phyloP scores from a whole-genome alignment of 2,888 invertebrate species.

The Zootermopsis nevadensis region DNA sequence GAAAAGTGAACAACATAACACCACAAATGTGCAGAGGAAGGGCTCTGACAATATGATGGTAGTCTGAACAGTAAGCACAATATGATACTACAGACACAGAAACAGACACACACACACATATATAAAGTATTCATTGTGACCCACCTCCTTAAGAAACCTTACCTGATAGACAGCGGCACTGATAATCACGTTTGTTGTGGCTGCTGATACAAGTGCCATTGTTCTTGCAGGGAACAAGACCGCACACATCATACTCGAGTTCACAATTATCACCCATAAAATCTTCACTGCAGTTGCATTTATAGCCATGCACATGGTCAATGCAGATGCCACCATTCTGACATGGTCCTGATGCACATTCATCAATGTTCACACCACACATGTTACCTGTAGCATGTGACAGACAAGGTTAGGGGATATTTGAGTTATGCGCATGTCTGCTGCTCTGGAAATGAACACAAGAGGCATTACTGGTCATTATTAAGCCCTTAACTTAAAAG shows the following conservation, averaged over 20 bases:
- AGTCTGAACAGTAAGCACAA: too few species aligned
- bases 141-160: slow-evolving; percentile 40
- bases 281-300: slow-evolving; percentile 69
- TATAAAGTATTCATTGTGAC: too few species aligned
- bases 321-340: slow-evolving; percentile 71
- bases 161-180: slow-evolving; percentile 74
- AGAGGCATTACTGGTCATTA: too few species aligned
- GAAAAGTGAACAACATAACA: too few species aligned
- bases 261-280: slow-evolving; percentile 71
- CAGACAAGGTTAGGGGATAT: neutral
- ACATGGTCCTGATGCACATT: slow-evolving; percentile 67
- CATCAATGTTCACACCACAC: slow-evolving; percentile 67
- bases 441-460: too few species aligned
- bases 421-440: too few species aligned
- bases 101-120: too few species aligned
- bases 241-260: slow-evolving; percentile 69
- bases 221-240: slow-evolving; percentile 71
- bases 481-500: too few species aligned
- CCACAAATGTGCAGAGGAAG: too few species aligned
- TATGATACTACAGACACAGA: too few species aligned
- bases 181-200: slow-evolving; percentile 65
- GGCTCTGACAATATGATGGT: too few species aligned
- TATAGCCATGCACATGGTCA: slow-evolving; percentile 65
- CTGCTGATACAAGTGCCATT: slow-evolving; percentile 69
- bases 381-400: slow-evolving; percentile 63